Conservation (phyloP, 2,113 vertebrate species). For the Axis porcinus region DNA sequence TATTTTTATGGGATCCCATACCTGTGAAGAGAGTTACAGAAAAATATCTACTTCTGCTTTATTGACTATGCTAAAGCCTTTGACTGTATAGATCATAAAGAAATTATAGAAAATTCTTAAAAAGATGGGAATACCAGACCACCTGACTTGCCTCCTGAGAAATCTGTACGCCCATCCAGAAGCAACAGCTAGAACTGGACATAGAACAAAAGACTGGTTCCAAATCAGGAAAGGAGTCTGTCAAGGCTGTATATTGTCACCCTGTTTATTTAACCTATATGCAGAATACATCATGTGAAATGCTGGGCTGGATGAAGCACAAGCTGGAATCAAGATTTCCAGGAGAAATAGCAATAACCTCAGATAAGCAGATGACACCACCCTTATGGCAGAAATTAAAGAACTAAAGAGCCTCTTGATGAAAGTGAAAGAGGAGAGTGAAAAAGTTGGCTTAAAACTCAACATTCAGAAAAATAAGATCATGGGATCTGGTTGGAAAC, state of each 20-base stretch:
- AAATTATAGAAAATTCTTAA: neutral
- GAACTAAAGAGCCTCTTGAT: neutral
- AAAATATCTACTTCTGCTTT: neutral
- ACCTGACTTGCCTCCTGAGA: neutral
- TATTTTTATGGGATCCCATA: neutral
- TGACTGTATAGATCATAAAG: neutral
- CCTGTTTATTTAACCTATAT: neutral
- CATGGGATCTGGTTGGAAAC: neutral
- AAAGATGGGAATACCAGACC: neutral
- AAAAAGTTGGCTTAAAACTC: neutral
- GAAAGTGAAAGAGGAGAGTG: neutral
- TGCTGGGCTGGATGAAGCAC: neutral
- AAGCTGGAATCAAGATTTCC: neutral
- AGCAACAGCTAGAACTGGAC: neutral
- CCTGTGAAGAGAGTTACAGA: neutral
- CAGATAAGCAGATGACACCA: neutral
- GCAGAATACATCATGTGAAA: neutral
- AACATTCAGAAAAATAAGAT: neutral
- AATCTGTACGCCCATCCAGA: neutral
- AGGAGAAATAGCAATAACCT: neutral
- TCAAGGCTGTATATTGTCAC: neutral
- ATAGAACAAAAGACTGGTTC: neutral
- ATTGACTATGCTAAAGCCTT: neutral
- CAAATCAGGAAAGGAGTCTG: neutral
- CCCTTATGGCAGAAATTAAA: neutral